Base-by-base conservation (phyloP, 2,888 invertebrate species). In the Anarsia innoxiella region DNA sequence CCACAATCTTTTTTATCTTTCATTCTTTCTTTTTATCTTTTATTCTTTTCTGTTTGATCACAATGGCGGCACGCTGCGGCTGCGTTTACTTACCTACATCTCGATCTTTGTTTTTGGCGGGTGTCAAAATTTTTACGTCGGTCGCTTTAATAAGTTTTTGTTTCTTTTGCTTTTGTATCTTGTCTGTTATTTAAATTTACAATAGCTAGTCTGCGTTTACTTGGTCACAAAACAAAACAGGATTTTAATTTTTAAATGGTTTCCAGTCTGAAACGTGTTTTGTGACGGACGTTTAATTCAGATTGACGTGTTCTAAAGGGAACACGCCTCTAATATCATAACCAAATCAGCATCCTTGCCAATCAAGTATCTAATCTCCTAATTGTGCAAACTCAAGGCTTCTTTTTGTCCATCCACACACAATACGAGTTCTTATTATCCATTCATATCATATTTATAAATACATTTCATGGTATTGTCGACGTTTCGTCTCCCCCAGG, bases 381-480 rank as follows among this genome's bases (percentile, higher is more conserved):
- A 63, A 75, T 77, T 78, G 76, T 76, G 61, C 71, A 76, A 75
- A 51, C 61, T 63, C 75, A 73, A 73, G 74, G 75, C 56, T 66
- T 54, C 52, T 45, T 49, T 51, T 51, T 48, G 66, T 67, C 46
- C 41, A 32, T 40, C 39, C 38, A 68, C 66, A 72, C 48, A 70
- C 67, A 74, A 77, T 66, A 51, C 54, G 53, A 53, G 59, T 63
- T 61, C 68, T 68, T 71, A 82, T 78, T 79, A 82, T 74, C 77
- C 79, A 78, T 80, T 82, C 80, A 80, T 75, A 82, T 82, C 77
- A 79, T 76, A 79, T 75, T 77, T 80, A 80, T 79, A 75, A 79
- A 80, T 77, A 74, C 68, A 69, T 74, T 70, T 76, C 71, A 68
- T 67, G 63, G 70, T 66, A 74, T 82, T 82, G 74, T 80, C 58